Evolutionary conservation across 2,888 invertebrate species (phyloP), one percentile per base, ranked within the genome.

Genomic region (Quadriops clusia): DNA sequence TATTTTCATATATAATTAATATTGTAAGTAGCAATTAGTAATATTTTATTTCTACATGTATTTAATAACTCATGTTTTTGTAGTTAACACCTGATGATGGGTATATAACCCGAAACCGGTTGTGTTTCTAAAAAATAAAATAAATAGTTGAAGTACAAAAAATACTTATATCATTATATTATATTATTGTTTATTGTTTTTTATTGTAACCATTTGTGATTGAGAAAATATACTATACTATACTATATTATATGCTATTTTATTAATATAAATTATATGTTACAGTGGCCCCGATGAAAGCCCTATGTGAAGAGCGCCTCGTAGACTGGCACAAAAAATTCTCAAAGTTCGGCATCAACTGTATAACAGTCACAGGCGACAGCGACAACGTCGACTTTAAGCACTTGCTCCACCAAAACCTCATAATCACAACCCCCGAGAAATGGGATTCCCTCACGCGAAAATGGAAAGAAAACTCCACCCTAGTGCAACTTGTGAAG

Each of bases 391-490:
- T 73, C 5, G 76, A 81, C 43, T 70, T 72, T 30, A 21, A 27
- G 3, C 33, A 36, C 21, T 45, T 65, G 4, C 38, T 46, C 13
- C 44, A 60, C 36, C 61, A 59, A 34, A 70, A 81, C 47, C 59
- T 79, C 26, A 72, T 85, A 44, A 70, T 84, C 46, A 82, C 84
- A 3, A 86, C 86, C 1, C 85, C 85, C 1, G 85, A 85, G 57
- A 85, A 85, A 59, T 85, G 83, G 83, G 85, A 86, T 54, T 76
- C 78, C 43, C 51, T 85, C 43, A 84, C 83, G 0, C 67, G 85
- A 33, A 66, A 72, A 37, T 83, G 80, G 80, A 69, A 68, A 39
- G 78, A 81, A 46, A 71, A 78, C 49, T 64, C 65, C 33, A 58
- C 65, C 5, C 52, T 81, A 8, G 71, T 82, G 10, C 65, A 71